Percentiles rank a stretch among this genome's conserved stretches.
phyloP scores from a whole-genome alignment of 2,113 vertebrate species.

The Entelurus aequoreus region DNA sequence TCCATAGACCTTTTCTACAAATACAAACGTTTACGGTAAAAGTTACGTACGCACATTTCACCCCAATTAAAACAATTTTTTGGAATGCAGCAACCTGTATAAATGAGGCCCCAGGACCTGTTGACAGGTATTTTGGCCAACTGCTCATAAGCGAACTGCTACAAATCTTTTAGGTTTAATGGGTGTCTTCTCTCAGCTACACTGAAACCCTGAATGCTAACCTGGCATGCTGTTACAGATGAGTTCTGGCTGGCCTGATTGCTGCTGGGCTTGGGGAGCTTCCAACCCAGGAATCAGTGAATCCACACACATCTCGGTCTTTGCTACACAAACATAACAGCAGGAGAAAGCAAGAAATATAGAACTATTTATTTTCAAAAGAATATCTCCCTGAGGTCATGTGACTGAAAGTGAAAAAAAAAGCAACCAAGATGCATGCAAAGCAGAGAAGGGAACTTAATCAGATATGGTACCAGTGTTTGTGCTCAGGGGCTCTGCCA shows the following conservation, averaged over 20 bases:
- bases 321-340: constrained; percentile 45
- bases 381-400: constrained; percentile 46
- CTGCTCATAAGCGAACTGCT: no score
- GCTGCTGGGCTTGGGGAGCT: constrained; percentile 76
- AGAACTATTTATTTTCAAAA: background rate
- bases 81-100: no score
- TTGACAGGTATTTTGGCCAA: no score
- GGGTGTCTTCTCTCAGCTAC: background rate
- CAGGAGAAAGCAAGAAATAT: constrained; percentile 13
- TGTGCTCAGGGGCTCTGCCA: constrained; percentile 78
- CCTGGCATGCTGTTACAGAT: constrained; percentile 80
- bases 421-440: constrained; percentile 7
- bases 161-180: no score
- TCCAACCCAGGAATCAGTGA: constrained; percentile 91
- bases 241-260: constrained; percentile 78
- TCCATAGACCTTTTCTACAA: no score
- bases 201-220: constrained; percentile 63
- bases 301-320: constrained; percentile 77
- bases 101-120: no score
- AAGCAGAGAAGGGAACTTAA: constrained; percentile 21
- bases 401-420: constrained; percentile 28
- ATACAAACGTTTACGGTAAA: no score
- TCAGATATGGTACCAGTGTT: constrained; percentile 50
- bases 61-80: no score
- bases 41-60: no score